These are phyloP conservation scores for Chloromyia formosa DNA, from an alignment of 2,888 invertebrate species.

Conservation along the genomic window DNA sequence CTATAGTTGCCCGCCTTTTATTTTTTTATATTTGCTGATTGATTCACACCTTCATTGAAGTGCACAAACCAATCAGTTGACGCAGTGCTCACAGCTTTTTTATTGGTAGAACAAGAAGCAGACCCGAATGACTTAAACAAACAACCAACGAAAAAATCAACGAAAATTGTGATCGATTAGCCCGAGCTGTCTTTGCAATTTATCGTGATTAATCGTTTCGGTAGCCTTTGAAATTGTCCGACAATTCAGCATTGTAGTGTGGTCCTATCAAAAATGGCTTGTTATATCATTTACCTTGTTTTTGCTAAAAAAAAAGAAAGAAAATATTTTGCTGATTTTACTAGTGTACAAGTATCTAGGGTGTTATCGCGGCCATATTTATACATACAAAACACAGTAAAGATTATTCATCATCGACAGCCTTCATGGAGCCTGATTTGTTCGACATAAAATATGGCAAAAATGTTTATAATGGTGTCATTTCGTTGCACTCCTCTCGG, in stretches of 20 bases:
- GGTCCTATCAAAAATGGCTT: conserved; percentile 7
- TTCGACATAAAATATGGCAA: neutral
- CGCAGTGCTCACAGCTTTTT: neutral
- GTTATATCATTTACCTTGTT: conserved; percentile 4
- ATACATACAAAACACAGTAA: neutral
- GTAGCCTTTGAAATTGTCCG: conserved; percentile 30
- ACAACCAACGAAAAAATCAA: conserved; percentile 11
- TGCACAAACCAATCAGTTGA: neutral
- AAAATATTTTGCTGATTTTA: no score
- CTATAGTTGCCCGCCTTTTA: neutral
- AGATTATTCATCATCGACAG: neutral
- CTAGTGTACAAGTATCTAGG: neutral
- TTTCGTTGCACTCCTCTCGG: neutral
- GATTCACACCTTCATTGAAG: no score
- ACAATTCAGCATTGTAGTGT: neutral
- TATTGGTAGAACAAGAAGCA: neutral
- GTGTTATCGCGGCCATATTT: neutral
- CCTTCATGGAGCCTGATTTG: neutral
- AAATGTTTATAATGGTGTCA: conserved; percentile 13
- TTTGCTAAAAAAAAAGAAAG: conserved; percentile 1
- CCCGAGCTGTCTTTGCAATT: conserved; percentile 31
- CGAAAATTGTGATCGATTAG: conserved; percentile 41
- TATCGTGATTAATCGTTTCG: conserved; percentile 45
- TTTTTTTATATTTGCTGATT: neutral
- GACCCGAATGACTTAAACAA: conserved; percentile 15